Percentiles rank a stretch among this genome's conserved stretches.
Conservation (phyloP, 1,140 invertebrate genomes). For the Luehdorfia chinensis region DNA sequence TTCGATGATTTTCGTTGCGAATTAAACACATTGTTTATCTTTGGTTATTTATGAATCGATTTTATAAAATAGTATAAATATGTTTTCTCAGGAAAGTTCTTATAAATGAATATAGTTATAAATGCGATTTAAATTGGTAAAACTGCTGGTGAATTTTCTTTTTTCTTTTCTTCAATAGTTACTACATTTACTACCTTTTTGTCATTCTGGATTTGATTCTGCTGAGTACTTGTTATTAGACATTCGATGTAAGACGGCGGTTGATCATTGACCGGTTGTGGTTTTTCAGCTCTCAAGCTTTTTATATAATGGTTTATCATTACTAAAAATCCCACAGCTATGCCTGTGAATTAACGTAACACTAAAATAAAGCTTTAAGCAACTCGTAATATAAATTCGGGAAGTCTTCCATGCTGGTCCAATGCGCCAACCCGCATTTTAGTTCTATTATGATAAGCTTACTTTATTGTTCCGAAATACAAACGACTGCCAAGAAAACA, state of each 20-base stretch:
- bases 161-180: not conserved
- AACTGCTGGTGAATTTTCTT: not conserved
- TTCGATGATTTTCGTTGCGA: too few species aligned
- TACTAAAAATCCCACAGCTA: not conserved
- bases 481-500: conserved; percentile 3
- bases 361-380: not conserved
- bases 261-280: not conserved
- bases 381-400: too few species aligned
- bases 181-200: not conserved
- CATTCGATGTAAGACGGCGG: not conserved
- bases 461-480: too few species aligned
- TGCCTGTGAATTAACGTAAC: not conserved
- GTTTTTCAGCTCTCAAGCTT: not conserved
- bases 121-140: not conserved
- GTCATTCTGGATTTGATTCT: not conserved
- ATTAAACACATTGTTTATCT: too few species aligned
- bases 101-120: too few species aligned
- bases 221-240: not conserved
- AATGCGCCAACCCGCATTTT: too few species aligned
- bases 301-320: not conserved
- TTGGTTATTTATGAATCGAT: too few species aligned
- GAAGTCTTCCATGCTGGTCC: too few species aligned
- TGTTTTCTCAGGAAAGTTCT: too few species aligned
- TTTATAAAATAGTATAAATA: too few species aligned
- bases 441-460: too few species aligned